These are phyloP conservation scores for Parauchenoglanis ngamensis DNA, from an alignment of 2,797 vertebrate genomes.

Conservation along the genomic window DNA sequence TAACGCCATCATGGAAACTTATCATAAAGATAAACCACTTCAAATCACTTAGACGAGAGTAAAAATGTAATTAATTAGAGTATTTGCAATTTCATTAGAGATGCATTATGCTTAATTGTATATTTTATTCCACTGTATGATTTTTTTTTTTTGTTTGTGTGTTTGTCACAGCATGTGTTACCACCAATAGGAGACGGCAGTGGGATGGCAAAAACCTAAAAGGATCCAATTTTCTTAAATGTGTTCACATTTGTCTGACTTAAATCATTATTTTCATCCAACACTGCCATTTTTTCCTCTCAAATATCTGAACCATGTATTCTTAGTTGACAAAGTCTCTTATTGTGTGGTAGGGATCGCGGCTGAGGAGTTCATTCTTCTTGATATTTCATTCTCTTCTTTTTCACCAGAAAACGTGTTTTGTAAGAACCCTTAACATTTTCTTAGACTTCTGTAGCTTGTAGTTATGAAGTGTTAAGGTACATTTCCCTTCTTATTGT, in stretches of 20 bases:
- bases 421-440: background rate
- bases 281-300: background rate
- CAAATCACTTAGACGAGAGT: background rate
- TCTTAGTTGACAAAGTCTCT: background rate
- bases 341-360: background rate
- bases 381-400: background rate
- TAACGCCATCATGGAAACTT: background rate
- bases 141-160: background rate
- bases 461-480: background rate
- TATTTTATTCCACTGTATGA: background rate
- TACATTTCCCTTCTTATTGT: background rate
- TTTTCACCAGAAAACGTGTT: background rate
- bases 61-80: background rate
- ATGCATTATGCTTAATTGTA: no score
- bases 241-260: background rate
- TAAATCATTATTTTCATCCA: background rate
- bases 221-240: slow-evolving; percentile 1
- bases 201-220: background rate
- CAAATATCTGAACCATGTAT: background rate
- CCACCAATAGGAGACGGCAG: slow-evolving; percentile 55
- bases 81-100: background rate
- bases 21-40: background rate
- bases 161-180: slow-evolving; percentile 15
- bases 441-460: background rate
- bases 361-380: background rate